Evolutionary conservation across 2,797 vertebrate species (phyloP), one percentile per base, ranked within the genome.

Genomic region (Sebastes steindachneri): DNA sequence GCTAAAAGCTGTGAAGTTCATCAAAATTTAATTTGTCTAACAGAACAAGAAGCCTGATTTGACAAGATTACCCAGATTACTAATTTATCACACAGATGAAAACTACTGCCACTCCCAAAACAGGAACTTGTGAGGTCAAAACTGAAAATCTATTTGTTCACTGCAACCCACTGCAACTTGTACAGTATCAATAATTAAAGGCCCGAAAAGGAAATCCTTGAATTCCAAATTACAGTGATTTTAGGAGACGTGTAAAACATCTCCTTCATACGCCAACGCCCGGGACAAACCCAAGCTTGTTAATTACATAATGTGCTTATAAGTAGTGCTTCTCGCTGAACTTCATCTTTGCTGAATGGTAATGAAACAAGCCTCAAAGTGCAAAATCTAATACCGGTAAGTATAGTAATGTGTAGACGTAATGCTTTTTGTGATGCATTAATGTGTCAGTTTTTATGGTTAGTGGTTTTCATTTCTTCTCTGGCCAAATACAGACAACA

Each of bases 11-110:
- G 19, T 54, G n/a, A 29, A 85, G 79, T 65, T 45, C 63, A 85
- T 87, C 21, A 75, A 75, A 85, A 58, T 87, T 87, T 70, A 54
- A 89, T 80, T 73, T 15, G 19, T 58, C 7, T 9, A 64, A 76
- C 70, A 53, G 33, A 77, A 84, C 51, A 80, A 68, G 37, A 31
- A 33, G 57, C 7, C 21, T 54, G 58, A 72, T 79, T 53, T 60
- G 63, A 75, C 72, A 48, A 69, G 26, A 9, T 57, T 65, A 17
- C 68, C 72, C 57, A 35, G 64, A 83, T 84, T 78, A 69, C 19
- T 75, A 74, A 85, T 79, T 68, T 14, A 88, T 70, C 10, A 63
- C 53, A 63, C 57, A 67, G 53, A 73, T 63, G 23, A 82, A 71
- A 70, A 69, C 23, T 2, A 12, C 25, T 33, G 37, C 57, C 65